Percentiles rank a stretch among this genome's conserved stretches.
These are phyloP conservation scores for Pluvianellus socialis DNA, from an alignment of 2,113 vertebrate genomes.

Conservation along the genomic window DNA sequence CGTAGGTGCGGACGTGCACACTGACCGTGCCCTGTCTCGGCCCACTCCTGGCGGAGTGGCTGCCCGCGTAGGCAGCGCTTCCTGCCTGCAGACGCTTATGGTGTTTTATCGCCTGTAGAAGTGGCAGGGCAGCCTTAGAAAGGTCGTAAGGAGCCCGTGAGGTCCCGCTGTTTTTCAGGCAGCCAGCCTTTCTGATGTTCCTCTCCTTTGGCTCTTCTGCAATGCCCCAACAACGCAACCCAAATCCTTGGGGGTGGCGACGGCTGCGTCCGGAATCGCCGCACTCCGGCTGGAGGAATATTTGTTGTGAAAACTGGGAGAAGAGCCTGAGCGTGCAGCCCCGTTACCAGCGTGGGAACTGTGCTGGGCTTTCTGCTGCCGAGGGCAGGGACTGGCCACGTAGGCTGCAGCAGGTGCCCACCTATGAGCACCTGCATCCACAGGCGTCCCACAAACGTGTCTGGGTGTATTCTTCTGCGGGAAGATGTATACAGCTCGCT, in stretches of 20 bases:
- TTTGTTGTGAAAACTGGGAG: not conserved
- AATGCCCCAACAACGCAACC: not conserved
- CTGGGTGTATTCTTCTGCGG: not conserved
- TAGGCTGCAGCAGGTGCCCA: not conserved
- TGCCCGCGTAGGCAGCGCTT: not conserved
- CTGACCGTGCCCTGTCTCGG: not conserved
- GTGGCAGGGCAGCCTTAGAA: not conserved
- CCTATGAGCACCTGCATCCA: not conserved
- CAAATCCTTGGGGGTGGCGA: no score
- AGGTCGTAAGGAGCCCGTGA: not conserved
- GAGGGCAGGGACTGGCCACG: not conserved
- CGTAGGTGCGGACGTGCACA: fast-evolving
- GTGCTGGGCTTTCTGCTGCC: not conserved
- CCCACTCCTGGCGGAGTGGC: not conserved
- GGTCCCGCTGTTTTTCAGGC: not conserved
- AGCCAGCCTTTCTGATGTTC: not conserved
- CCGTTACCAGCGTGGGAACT: fast-evolving
- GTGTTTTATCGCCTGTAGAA: not conserved
- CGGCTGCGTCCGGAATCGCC: not conserved
- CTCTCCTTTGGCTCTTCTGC: not conserved
- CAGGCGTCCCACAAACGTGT: fast-evolving
- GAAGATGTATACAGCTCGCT: not conserved
- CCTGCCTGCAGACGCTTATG: fast-evolving
- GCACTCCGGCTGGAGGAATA: not conserved
- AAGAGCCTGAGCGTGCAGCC: not conserved